A percentile compares a stretch with the other conserved stretches of the same genome.
phyloP scores from a whole-genome alignment of 2,113 vertebrate species.

The Sapayoa aenigma region DNA sequence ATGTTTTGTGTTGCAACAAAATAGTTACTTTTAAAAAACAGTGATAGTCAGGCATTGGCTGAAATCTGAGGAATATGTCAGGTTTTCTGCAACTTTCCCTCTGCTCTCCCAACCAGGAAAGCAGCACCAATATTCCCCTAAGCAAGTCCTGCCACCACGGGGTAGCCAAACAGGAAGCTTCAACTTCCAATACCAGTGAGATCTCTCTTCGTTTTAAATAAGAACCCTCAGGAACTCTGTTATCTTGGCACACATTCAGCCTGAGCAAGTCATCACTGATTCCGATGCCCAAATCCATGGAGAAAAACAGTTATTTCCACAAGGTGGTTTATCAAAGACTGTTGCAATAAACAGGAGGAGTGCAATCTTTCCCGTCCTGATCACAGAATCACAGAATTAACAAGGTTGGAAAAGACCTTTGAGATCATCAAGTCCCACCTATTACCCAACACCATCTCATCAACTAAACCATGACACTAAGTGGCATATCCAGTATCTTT shows the following conservation, averaged over 20 bases:
- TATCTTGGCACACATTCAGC: not conserved
- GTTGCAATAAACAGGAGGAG: not conserved
- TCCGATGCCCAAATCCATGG: not conserved
- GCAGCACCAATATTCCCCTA: not conserved
- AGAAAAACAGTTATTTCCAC: not conserved
- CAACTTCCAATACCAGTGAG: not conserved
- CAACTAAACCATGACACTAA: too few species aligned
- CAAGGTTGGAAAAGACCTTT: too few species aligned
- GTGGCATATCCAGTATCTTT: too few species aligned
- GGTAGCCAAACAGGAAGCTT: not conserved
- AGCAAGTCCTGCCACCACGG: not conserved
- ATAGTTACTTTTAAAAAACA: not conserved
- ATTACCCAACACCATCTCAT: too few species aligned
- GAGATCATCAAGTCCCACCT: too few species aligned
- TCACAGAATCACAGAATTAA: too few species aligned
- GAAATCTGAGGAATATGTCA: not conserved
- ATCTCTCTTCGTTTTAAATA: not conserved
- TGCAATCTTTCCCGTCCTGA: not conserved
- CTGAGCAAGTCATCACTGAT: not conserved
- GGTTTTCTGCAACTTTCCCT: not conserved
- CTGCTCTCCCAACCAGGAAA: not conserved
- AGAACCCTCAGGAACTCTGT: not conserved
- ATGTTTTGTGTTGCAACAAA: not conserved
- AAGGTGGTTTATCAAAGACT: not conserved
- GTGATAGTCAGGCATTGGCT: not conserved